Evolutionary conservation across 2,888 invertebrate genomes (phyloP).

Genomic region (Calameuta pallipes): DNA sequence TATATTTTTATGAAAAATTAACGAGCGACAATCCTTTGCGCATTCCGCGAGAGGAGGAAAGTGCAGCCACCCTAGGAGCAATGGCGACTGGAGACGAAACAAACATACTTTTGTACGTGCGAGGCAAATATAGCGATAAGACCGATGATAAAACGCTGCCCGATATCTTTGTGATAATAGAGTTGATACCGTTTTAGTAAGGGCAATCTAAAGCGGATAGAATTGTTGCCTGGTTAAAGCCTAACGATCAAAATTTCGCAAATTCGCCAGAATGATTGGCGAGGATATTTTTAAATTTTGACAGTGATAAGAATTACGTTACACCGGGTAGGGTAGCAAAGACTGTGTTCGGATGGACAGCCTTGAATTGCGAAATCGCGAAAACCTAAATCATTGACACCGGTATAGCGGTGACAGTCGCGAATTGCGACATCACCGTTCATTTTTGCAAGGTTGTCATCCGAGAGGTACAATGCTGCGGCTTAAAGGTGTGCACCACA

Average conservation of each 20-base stretch:
- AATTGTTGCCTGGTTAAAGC: neutral
- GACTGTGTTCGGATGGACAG: neutral
- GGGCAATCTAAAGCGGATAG: neutral
- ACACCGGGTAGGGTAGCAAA: neutral
- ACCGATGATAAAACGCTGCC: slow-evolving; percentile 24
- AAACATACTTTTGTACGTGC: slow-evolving; percentile 32
- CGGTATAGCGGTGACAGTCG: neutral
- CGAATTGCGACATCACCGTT: neutral
- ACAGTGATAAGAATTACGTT: neutral
- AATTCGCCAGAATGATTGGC: slow-evolving; percentile 7
- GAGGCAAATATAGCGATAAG: slow-evolving; percentile 39
- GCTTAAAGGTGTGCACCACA: neutral
- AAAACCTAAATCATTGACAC: slow-evolving; percentile 1
- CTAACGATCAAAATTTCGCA: neutral
- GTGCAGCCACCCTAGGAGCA: neutral
- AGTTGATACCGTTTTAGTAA: neutral
- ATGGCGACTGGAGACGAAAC: slow-evolving; percentile 37
- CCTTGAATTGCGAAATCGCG: slow-evolving; percentile 8
- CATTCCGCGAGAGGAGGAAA: neutral
- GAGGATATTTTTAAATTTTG: neutral
- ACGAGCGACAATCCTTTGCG: neutral
- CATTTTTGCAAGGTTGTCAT: neutral
- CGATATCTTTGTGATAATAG: slow-evolving; percentile 32
- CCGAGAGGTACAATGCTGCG: neutral
- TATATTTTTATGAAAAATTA: too few species aligned